phyloP scores from a whole-genome alignment of 2,797 vertebrate genomes.

The Cephalopachus bancanus region DNA sequence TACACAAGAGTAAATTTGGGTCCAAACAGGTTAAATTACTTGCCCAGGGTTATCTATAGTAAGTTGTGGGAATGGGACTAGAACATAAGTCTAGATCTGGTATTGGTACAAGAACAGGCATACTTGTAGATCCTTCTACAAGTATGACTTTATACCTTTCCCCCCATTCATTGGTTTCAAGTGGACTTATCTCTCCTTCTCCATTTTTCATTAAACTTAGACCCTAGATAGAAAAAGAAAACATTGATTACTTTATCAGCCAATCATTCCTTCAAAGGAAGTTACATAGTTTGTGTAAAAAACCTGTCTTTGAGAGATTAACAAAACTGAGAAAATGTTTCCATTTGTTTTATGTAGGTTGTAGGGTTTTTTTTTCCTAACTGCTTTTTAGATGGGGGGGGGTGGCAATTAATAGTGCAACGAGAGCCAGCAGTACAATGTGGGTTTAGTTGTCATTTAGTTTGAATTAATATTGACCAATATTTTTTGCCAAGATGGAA shows the following conservation, averaged over 20 bases:
- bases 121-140: background rate
- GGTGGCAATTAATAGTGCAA: background rate
- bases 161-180: background rate
- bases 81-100: background rate
- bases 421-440: background rate
- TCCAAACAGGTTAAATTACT: background rate
- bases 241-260: background rate
- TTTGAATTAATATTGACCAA: constrained; percentile 67
- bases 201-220: constrained; percentile 27
- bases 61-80: background rate
- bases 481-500: constrained; percentile 7
- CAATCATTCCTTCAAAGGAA: constrained; percentile 31
- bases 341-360: constrained; percentile 10
- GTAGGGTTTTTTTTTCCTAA: constrained; percentile 29
- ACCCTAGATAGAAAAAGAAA: constrained; percentile 33
- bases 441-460: background rate
- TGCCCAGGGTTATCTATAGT: background rate
- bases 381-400: constrained; percentile 23
- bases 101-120: too few relatives aligned
- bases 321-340: constrained; percentile 35
- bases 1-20: background rate
- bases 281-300: background rate
- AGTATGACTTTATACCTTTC: constrained; percentile 45
- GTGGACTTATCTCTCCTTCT: background rate
- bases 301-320: constrained; percentile 5